Evolutionary conservation across 1,140 invertebrate species (phyloP), one percentile per base, ranked within the genome.

Genomic region (Phymastichus coffea): DNA sequence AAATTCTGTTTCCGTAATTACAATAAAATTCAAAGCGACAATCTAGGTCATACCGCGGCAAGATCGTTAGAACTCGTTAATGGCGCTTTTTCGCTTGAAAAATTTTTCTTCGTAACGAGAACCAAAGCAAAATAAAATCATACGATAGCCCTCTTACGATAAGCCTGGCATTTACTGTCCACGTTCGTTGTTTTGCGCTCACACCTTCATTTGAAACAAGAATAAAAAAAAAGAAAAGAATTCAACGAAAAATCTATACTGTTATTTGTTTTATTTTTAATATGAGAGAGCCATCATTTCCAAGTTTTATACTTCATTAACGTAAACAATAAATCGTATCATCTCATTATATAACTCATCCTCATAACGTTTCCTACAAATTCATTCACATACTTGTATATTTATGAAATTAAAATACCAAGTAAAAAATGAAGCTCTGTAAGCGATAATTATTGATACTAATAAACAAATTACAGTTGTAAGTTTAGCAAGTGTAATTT

Each of bases 341-440:
- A 4, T 25, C 15, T 14, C 22, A 38, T 38, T 51, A 37, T 15
- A 7, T 19, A 19, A n/a, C 38, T 25, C 15, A 54, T 2, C 8
- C 1, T 28, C 51, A 38, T 15, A 52, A 30, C 6, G 4, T 23
- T 23, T 23, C 23, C 38, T 20, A 15, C 35, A 38, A 9, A 28
- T 2, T 17, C 25, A 47, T 9, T 40, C 26, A 33, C 52, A 19
- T 33, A 43, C 26, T 44, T 54, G 52, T 54, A 54, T 54, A 54
- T 54, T 19, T 28, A 54, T 7, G 40, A 46, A 30, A 35, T 46
- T 25, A n/a, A n/a, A n/a, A n/a, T 43, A 25, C 14, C 25, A 28
- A 22, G 30, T 46, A n/a, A n/a, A n/a, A 62, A 68, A 67, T 64
- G 66, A 65, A 68, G 70, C 70, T 70, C 63, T 69, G 20, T 66